These are phyloP conservation scores for Equus przewalskii DNA, from an alignment of 2,113 vertebrate genomes.

Conservation along the genomic window DNA sequence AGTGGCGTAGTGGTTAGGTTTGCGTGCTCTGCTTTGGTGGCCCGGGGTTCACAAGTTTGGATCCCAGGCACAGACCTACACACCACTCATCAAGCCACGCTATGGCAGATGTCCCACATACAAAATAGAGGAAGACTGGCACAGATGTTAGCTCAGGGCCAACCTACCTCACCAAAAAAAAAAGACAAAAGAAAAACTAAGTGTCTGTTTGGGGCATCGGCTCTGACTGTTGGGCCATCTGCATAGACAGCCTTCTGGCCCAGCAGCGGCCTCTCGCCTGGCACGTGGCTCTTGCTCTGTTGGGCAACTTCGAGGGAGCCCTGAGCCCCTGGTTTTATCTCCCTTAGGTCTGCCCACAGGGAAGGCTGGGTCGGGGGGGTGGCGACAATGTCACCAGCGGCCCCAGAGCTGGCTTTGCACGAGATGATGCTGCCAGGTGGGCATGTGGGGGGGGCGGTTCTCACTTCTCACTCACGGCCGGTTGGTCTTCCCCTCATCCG, in stretches of 20 bases:
- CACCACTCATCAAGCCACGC: no score
- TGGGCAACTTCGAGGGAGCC: neutral
- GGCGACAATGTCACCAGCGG: neutral
- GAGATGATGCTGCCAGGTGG: neutral
- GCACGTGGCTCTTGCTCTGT: no score
- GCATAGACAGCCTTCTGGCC: fast-evolving
- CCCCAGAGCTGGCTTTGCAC: no score
- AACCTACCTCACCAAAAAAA: neutral
- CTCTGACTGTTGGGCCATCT: neutral
- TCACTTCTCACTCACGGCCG: neutral
- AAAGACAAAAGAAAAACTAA: neutral
- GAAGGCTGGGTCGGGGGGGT: neutral
- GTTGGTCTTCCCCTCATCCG: neutral
- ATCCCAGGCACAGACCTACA: no score
- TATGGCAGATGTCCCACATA: no score
- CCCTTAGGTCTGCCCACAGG: neutral
- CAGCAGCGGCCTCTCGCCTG: no score
- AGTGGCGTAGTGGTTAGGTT: no score
- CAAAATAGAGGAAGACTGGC: no score
- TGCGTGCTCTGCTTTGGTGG: no score
- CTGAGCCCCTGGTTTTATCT: neutral
- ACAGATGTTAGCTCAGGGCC: no score
- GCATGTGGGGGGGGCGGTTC: neutral
- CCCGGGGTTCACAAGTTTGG: no score
- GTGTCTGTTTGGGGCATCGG: neutral